These are phyloP conservation scores for Sander lucioperca DNA, from an alignment of 2,113 vertebrate genomes.

Conservation along the genomic window DNA sequence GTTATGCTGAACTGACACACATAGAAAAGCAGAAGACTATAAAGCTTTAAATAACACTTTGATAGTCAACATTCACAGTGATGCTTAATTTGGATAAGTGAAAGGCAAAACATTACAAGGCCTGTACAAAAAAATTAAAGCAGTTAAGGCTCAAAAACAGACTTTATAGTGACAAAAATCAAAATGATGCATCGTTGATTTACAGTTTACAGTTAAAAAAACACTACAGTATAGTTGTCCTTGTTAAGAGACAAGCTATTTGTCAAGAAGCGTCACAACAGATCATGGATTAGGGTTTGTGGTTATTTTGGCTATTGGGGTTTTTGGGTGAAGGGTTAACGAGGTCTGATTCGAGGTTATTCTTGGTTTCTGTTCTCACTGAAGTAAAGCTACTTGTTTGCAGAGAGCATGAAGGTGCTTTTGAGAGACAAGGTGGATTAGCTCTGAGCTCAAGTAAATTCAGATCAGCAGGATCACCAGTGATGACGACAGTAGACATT, in stretches of 20 bases:
- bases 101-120: conserved; percentile 42
- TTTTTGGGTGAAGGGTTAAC: conserved; percentile 63
- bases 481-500: conserved; percentile 51
- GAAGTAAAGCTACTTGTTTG: conserved; percentile 61
- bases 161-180: neutral
- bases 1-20: conserved; percentile 5
- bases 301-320: conserved; percentile 57
- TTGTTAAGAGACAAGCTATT: neutral
- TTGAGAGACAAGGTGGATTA: conserved; percentile 56
- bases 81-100: neutral
- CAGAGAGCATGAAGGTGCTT: conserved; percentile 31
- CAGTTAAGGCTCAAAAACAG: conserved; percentile 25
- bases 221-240: neutral
- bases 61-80: conserved; percentile 25
- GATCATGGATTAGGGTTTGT: conserved; percentile 61
- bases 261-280: conserved; percentile 33
- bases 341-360: conserved; percentile 51
- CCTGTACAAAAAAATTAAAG: conserved; percentile 10
- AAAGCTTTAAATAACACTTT: conserved; percentile 26
- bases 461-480: conserved; percentile 53
- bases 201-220: neutral
- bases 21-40: conserved; percentile 3
- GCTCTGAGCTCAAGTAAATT: conserved; percentile 39
- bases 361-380: conserved; percentile 39
- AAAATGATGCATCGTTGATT: neutral